These are phyloP conservation scores for Fregata magnificens DNA, from an alignment of 2,113 vertebrate genomes.

Conservation along the genomic window DNA sequence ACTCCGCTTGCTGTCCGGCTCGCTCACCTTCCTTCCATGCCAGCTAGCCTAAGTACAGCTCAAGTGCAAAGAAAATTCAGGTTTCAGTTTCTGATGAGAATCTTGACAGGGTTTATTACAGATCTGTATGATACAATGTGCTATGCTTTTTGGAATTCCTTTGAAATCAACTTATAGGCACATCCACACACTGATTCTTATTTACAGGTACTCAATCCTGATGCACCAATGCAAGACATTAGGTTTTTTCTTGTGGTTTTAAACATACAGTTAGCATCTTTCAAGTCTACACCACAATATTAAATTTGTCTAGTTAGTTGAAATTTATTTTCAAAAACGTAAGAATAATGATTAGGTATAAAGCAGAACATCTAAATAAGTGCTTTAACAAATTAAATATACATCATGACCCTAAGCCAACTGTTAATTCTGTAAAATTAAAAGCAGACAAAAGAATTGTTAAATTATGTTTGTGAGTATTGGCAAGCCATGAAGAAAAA, in stretches of 20 bases:
- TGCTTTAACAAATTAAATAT: background rate
- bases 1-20: background rate
- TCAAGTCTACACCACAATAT: background rate
- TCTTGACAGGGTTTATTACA: background rate
- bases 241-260: background rate
- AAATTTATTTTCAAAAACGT: background rate
- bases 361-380: background rate
- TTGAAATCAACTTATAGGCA: background rate
- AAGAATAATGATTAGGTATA: background rate
- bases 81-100: background rate
- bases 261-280: background rate
- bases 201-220: background rate
- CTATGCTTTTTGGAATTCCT: background rate
- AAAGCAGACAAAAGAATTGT: background rate
- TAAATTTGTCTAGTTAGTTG: background rate
- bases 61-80: background rate
- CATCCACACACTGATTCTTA: background rate
- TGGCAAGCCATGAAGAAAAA: background rate
- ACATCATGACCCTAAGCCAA: background rate
- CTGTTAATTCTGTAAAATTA: background rate
- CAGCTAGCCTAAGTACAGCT: background rate
- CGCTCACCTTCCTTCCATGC: fast-evolving
- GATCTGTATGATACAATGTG: no score
- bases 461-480: background rate
- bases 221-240: background rate